Percentiles rank a stretch among this genome's conserved stretches.
phyloP scores from a whole-genome alignment of 2,113 vertebrate species.

The Trinectes maculatus region DNA sequence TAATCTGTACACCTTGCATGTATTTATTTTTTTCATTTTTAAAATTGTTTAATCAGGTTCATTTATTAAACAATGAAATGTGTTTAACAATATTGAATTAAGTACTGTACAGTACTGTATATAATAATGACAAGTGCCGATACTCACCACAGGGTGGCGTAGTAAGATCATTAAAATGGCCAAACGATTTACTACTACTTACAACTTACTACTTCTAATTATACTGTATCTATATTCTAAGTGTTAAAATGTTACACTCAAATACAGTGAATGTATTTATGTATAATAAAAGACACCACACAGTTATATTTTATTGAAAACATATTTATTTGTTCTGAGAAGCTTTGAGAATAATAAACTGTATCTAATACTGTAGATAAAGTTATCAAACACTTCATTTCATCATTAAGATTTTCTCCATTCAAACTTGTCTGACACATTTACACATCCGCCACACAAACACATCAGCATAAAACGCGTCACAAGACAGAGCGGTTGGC shows the following conservation, averaged over 20 bases:
- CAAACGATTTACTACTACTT: neutral
- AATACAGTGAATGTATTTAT: too few species aligned
- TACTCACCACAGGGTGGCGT: constrained; percentile 55
- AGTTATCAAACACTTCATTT: constrained; percentile 33
- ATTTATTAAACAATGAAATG: too few species aligned
- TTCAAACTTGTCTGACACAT: constrained; percentile 29
- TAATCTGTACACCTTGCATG: too few species aligned
- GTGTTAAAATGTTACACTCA: too few species aligned
- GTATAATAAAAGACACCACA: too few species aligned
- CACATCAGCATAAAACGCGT: constrained; percentile 5
- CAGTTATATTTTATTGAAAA: constrained; percentile 59
- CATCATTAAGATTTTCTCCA: constrained; percentile 11
- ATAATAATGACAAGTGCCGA: neutral
- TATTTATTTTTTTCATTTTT: too few species aligned
- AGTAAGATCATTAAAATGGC: neutral
- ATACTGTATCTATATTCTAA: too few species aligned
- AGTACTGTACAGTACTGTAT: too few species aligned
- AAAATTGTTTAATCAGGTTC: too few species aligned
- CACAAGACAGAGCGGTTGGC: constrained; percentile 40
- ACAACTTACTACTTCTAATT: too few species aligned
- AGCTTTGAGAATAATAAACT: constrained; percentile 33
- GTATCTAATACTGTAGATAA: constrained; percentile 49
- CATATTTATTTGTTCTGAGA: constrained; percentile 47
- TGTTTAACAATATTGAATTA: too few species aligned
- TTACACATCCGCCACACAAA: constrained; percentile 28